Evolutionary conservation across 1,140 invertebrate genomes (phyloP).

Genomic region (Pentalonia nigronervosa): DNA sequence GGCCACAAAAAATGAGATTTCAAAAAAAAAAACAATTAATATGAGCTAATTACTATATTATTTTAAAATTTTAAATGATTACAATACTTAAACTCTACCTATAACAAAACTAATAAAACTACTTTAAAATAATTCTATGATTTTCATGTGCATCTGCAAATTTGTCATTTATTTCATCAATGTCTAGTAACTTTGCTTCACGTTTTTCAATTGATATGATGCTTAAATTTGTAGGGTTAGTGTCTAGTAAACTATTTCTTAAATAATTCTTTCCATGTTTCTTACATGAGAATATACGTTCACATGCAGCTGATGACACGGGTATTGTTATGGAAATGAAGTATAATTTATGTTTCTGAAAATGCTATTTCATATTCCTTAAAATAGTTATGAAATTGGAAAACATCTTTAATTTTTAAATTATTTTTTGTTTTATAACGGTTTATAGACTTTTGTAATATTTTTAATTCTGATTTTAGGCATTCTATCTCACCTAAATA

Average conservation of each 20-base stretch:
- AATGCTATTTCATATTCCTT: constrained; percentile 19
- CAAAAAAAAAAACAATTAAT: no score
- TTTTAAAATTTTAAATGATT: no score
- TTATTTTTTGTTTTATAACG: no score
- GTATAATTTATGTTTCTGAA: constrained; percentile 1
- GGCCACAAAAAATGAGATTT: no score
- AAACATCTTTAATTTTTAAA: no score
- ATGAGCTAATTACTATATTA: no score
- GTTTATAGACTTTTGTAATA: no score
- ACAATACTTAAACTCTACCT: no score
- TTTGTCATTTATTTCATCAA: not conserved
- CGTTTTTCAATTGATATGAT: constrained; percentile 18
- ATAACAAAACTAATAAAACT: no score
- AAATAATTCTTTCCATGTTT: not conserved
- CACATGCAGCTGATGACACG: not conserved
- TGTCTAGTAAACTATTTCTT: constrained; percentile 8
- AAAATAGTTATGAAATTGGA: no score
- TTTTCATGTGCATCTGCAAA: not conserved
- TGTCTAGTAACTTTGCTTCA: not conserved
- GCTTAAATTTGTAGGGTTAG: not conserved
- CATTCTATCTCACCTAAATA: not conserved
- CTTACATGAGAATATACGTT: not conserved
- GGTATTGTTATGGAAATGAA: not conserved
- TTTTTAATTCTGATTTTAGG: no score
- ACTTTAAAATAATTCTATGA: no score